Base-by-base conservation (phyloP, 1,140 invertebrate genomes). In the Carcinoscorpius rotundicauda region DNA sequence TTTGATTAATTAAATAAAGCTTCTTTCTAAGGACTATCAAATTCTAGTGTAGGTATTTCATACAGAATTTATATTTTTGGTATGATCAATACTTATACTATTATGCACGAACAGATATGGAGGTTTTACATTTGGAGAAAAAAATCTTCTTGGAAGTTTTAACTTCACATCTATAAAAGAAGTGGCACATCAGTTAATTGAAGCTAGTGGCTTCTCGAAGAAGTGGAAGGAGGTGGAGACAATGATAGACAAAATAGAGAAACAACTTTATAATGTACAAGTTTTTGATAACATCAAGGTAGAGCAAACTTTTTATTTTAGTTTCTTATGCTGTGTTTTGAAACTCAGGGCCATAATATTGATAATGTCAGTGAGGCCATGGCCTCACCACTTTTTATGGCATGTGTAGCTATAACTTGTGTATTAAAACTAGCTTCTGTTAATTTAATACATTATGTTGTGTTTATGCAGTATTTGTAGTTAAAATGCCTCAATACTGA, bases 121-220 rank as follows among this genome's bases (percentile, higher is more conserved):
- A 51, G 80, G 80, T 11, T 76, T 78, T 67, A 72, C 78, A 60
- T 78, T 81, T 72, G 78, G 75, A 10, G 64, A 76, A 2, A 71
- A 72, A 50, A 74, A 76, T 64, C 71, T 71, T 4, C 4, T 75
- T 3, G 66, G 68, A 3, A 29, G 63, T 5, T 55, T 75, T 4
- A 79, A 80, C 68, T 63, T 75, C 5, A 75, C 73, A 0, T 52
- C 69, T 3, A 65, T 72, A 48, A 59, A 73, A 6, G 62, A 67
- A 5, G 59, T 71, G 11, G 51, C 75, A 11, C 66, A 75, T 6
- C 62, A 67, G n/a, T 59, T 77, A 56, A 29, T 29, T 29, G 29
- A 29, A 29, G 63, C 66, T 9, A 66, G 69, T 55, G 68, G 72
- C 57, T 62, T 66, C 9, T 52, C 65, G 8, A 60, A 71, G n/a